Percentiles rank a stretch among this genome's conserved stretches.
Evolutionary conservation across 2,113 vertebrate genomes (phyloP).

Genomic region (Tretioscincus oriximinensis): DNA sequence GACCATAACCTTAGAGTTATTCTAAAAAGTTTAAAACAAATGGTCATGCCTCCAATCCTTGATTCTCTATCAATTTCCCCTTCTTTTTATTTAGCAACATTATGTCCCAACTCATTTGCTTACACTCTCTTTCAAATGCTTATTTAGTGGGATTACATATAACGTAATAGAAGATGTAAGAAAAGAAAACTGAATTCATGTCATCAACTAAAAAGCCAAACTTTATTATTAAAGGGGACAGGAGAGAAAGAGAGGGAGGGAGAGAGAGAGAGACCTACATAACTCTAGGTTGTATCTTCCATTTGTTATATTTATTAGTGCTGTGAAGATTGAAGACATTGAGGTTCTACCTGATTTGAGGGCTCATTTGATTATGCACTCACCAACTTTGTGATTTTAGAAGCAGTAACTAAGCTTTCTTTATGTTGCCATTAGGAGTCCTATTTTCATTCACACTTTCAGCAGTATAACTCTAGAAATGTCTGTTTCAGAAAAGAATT

Average conservation of each 20-base stretch:
- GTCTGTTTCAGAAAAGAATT: constrained; percentile 78
- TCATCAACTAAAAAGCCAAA: constrained; percentile 77
- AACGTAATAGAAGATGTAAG: constrained; percentile 63
- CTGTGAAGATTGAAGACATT: constrained; percentile 69
- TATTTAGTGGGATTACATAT: rapidly evolving
- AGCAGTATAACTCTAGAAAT: constrained; percentile 74
- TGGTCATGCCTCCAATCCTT: background rate
- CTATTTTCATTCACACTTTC: constrained; percentile 77
- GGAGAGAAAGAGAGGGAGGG: constrained; percentile 57
- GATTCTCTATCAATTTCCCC: constrained; percentile 4
- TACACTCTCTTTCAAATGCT: constrained; percentile 18
- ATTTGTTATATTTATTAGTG: constrained; percentile 68
- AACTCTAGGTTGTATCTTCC: constrained; percentile 66
- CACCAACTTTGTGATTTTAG: constrained; percentile 71
- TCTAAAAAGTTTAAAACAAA: background rate
- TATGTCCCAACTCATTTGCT: background rate
- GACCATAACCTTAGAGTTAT: background rate
- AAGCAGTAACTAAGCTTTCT: constrained; percentile 76
- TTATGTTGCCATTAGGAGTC: constrained; percentile 77
- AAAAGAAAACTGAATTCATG: constrained; percentile 70
- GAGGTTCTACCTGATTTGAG: constrained; percentile 73
- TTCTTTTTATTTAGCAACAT: constrained; percentile 19
- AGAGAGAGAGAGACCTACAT: constrained; percentile 60
- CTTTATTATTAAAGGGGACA: constrained; percentile 70
- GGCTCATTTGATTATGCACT: constrained; percentile 71